Evolutionary conservation across 2,113 vertebrate genomes (phyloP).

Genomic region (Leucosticte australis): DNA sequence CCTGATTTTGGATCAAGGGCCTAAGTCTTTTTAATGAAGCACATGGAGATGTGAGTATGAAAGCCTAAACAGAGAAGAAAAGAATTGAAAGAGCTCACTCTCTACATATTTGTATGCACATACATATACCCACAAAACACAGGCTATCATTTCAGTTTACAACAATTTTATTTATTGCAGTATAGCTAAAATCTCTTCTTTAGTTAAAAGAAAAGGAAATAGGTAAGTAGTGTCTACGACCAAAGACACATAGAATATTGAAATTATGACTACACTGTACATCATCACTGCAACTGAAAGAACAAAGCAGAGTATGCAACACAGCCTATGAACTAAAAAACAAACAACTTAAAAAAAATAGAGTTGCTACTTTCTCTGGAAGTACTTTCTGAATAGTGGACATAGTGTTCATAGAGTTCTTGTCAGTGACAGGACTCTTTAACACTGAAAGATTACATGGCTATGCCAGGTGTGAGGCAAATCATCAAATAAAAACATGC

Average conservation of each 20-base stretch:
- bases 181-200: background rate
- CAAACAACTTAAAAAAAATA: background rate
- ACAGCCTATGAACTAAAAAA: background rate
- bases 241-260: background rate
- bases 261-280: background rate
- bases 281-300: background rate
- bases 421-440: background rate
- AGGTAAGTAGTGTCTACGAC: background rate
- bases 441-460: background rate
- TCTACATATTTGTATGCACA: conserved; percentile 9
- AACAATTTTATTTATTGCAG: background rate
- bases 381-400: background rate
- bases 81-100: conserved; percentile 40
- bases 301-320: background rate
- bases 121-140: conserved; percentile 16
- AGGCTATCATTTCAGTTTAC: background rate
- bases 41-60: background rate
- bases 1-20: conserved; percentile 39
- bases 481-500: background rate
- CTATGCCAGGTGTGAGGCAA: background rate
- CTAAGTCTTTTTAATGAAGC: conserved; percentile 16
- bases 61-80: conserved; percentile 57
- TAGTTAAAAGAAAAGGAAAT: background rate
- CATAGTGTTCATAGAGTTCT: background rate
- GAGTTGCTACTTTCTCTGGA: background rate